These are phyloP conservation scores for Lepisosteus oculatus DNA, from an alignment of 2,113 vertebrate species.

Conservation along the genomic window DNA sequence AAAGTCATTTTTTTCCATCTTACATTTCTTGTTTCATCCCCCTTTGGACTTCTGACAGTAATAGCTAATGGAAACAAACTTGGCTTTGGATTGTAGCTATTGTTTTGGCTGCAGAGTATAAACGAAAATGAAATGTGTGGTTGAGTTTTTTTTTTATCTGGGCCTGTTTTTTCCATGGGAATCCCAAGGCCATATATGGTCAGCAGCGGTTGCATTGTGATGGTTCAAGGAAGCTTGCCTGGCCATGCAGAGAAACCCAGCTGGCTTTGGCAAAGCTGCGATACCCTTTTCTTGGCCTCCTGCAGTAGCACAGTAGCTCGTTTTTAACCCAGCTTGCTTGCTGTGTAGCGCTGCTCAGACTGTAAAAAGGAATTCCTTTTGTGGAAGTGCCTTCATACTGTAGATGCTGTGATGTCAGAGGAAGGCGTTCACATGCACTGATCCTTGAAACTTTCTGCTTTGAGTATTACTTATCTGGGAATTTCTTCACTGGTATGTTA, in stretches of 20 bases:
- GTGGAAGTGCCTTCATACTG: constrained; percentile 63
- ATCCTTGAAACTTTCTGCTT: constrained; percentile 51
- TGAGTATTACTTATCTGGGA: constrained; percentile 69
- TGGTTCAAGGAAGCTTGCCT: constrained; percentile 68
- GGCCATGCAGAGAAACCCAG: constrained; percentile 63
- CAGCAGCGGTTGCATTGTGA: constrained; percentile 67
- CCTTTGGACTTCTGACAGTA: constrained; percentile 35
- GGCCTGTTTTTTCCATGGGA: constrained; percentile 75
- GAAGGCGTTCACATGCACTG: constrained; percentile 44
- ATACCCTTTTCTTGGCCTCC: constrained; percentile 52
- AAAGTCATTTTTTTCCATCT: constrained; percentile 2
- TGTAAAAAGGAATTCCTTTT: constrained; percentile 78
- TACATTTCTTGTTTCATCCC: constrained; percentile 12
- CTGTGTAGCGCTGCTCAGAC: constrained; percentile 41
- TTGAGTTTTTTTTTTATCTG: constrained; percentile 48
- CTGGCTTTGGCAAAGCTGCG: constrained; percentile 54
- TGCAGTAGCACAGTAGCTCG: constrained; percentile 59
- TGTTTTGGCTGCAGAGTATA: constrained; percentile 49
- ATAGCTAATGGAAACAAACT: constrained; percentile 40
- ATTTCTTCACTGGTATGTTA: constrained; percentile 64
- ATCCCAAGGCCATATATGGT: constrained; percentile 94
- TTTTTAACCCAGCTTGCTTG: constrained; percentile 46
- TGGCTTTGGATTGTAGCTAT: constrained; percentile 44
- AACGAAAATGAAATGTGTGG: constrained; percentile 49
- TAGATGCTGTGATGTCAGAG: constrained; percentile 46